Base-by-base conservation (phyloP, 1,140 invertebrate species). In the Lepidurus packardi region DNA sequence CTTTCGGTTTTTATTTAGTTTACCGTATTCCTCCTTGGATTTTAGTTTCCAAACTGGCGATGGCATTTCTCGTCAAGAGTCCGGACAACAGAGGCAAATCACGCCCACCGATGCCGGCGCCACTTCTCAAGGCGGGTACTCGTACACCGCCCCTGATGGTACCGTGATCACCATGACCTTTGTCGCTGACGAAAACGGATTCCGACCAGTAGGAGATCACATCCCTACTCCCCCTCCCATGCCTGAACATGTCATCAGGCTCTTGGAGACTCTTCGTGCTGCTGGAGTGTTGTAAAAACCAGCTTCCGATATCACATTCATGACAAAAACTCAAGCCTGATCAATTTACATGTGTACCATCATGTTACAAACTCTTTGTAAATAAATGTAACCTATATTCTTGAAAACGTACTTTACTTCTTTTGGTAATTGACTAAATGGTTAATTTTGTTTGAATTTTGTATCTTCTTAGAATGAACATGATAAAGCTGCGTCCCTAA, bases 121-220 rank as follows among this genome's bases (percentile, higher is more conserved):
- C 42, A 42, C 74, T 7, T 75, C 94, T 83, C 89, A 92, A 81
- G 94, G 93, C 13, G 91, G 90, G 41, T 94, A 93, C 85, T 90
- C 90, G 78, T 93, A 90, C 84, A 84, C 88, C 1, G 88, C 87
- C 7, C 86, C 88, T n/a, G 90, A 92, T 82, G 91, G 91, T n/a
- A 86, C 87, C 41, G 86, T 87, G 11, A 88, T 90, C 77, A 86
- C 87, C 1, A 90, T 92, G 11, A 90, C 90, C 80, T 95, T 94
- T 84, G 91, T 89, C 34, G 93, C 93, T 81, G 93, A 95, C 83
- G 93, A 92, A 83, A 91, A 90, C 81, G 93, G 93, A 73, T 95
- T 94, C 89, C 90, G 90, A 81, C 90, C 93, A 6, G 87, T 88
- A 11, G 82, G 81, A 77, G 79, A 82, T 53, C 81, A 82, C 77